These are phyloP conservation scores for Gadopsis bispinosus DNA, from an alignment of 2,797 vertebrate genomes.

Conservation along the genomic window DNA sequence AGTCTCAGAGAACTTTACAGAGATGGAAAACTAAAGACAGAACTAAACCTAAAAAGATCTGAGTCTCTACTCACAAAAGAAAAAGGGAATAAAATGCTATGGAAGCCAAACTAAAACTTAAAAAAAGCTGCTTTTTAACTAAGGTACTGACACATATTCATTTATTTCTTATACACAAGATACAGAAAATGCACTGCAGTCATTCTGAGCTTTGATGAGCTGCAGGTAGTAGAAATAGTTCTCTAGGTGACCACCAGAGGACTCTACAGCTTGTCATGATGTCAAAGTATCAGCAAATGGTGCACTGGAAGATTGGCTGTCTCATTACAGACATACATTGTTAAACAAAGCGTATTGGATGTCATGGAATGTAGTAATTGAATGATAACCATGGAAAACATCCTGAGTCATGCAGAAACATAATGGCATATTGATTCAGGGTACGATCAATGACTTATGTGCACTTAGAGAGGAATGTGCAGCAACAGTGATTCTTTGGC, in stretches of 20 bases:
- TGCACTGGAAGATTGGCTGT: background rate
- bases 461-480: conserved; percentile 54
- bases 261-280: conserved; percentile 33
- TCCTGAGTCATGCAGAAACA: conserved; percentile 45
- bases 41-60: background rate
- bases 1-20: background rate
- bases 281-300: conserved; percentile 17
- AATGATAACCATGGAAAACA: conserved; percentile 31
- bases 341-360: conserved; percentile 18
- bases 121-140: background rate
- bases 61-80: background rate
- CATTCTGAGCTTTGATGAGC: background rate
- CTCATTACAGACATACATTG: conserved; percentile 12
- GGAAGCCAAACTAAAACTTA: background rate
- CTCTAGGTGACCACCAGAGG: conserved; percentile 62
- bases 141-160: background rate
- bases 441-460: conserved; percentile 10
- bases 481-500: conserved; percentile 31
- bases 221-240: conserved; percentile 34
- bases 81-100: background rate
- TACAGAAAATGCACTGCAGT: background rate
- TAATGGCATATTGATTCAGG: conserved; percentile 35
- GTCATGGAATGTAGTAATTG: conserved; percentile 36
- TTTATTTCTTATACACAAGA: background rate
- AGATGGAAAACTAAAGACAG: background rate